Conservation (phyloP, 2,797 vertebrate genomes). For the Caiman crocodilus region DNA sequence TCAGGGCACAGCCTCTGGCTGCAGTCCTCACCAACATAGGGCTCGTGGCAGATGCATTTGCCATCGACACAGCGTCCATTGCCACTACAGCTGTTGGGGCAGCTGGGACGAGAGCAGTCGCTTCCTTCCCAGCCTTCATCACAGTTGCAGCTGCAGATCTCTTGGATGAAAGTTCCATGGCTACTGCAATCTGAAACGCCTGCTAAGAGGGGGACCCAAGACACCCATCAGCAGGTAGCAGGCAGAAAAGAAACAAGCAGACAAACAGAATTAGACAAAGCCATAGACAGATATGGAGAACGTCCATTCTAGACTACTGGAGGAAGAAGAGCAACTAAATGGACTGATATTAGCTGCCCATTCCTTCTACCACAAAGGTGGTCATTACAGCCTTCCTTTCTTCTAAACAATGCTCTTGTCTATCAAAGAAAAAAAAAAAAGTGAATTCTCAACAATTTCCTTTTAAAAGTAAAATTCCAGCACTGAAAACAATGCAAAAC, state of each 20-base stretch:
- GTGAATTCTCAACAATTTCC: neutral
- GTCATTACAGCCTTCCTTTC: neutral
- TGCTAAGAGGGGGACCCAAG: slow-evolving; percentile 28
- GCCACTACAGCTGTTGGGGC: slow-evolving; percentile 86
- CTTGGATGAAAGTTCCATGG: slow-evolving; percentile 82
- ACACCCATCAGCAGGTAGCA: neutral
- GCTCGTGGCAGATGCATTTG: slow-evolving; percentile 85
- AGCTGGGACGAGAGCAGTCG: slow-evolving; percentile 85
- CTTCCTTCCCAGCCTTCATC: slow-evolving; percentile 88
- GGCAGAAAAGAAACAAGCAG: neutral
- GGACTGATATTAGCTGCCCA: neutral
- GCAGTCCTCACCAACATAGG: slow-evolving; percentile 86
- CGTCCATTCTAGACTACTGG: neutral
- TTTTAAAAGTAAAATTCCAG: neutral
- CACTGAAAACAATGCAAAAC: neutral
- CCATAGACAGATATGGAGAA: neutral
- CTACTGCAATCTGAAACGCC: slow-evolving; percentile 83
- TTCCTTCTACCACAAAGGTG: neutral
- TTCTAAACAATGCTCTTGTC: neutral
- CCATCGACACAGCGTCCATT: slow-evolving; percentile 86
- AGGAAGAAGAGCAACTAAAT: neutral
- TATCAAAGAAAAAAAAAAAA: neutral
- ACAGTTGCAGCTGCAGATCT: slow-evolving; percentile 87
- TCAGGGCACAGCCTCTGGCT: slow-evolving; percentile 82
- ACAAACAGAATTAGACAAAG: neutral